Percentiles rank a stretch among this genome's conserved stretches.
Evolutionary conservation across 2,888 invertebrate species (phyloP).

Genomic region (Sarcophaga subvicina): DNA sequence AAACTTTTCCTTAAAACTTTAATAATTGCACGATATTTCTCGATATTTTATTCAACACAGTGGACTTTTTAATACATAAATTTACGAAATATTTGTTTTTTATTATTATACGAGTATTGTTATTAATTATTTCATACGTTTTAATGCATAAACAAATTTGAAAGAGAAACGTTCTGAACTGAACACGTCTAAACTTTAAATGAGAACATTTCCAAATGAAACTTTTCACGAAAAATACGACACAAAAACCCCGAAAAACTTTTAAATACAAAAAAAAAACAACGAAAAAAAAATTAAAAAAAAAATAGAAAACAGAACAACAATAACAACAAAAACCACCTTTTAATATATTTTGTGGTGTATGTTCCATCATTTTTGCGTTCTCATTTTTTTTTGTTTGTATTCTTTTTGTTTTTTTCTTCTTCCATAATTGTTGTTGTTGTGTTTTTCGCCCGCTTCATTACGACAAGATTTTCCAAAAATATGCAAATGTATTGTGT

Average conservation of each 20-base stretch:
- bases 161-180: slow-evolving; percentile 10
- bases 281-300: background rate
- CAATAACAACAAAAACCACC: slow-evolving; percentile 30
- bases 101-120: slow-evolving; percentile 3
- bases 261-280: slow-evolving; percentile 10
- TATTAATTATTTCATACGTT: slow-evolving; percentile 4
- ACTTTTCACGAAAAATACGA: slow-evolving; percentile 51
- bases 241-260: background rate
- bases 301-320: background rate
- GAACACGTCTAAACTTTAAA: slow-evolving; percentile 57
- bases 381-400: slow-evolving; percentile 26
- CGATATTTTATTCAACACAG: background rate
- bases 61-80: slow-evolving; percentile 12
- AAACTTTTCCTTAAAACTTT: background rate
- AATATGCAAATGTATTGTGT: slow-evolving; percentile 22
- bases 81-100: slow-evolving; percentile 20
- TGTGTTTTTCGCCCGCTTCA: slow-evolving; percentile 30
- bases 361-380: slow-evolving; percentile 20
- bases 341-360: slow-evolving; percentile 31
- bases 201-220: slow-evolving; percentile 62
- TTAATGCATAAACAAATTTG: background rate
- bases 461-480: slow-evolving; percentile 67
- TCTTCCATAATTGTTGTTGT: slow-evolving; percentile 11
- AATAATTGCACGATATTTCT: background rate
- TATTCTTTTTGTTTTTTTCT: slow-evolving; percentile 26